A percentile compares a stretch with the other conserved stretches of the same genome.
phyloP scores from a whole-genome alignment of 2,113 vertebrate species.

The Sinocyclocheilus anophthalmus region DNA sequence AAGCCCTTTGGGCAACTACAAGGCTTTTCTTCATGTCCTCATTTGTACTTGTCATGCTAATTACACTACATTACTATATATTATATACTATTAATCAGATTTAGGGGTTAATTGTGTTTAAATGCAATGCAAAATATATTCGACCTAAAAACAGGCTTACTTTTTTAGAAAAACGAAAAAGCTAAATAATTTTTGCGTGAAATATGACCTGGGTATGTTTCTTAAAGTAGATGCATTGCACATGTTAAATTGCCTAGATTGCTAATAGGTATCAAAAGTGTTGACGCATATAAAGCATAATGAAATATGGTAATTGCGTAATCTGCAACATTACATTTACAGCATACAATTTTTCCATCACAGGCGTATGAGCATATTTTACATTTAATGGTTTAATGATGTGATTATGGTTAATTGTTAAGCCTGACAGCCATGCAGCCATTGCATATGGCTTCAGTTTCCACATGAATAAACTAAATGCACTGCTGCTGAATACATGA shows the following conservation, averaged over 20 bases:
- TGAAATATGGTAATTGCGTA: not conserved
- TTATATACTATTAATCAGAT: no score
- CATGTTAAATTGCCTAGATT: not conserved
- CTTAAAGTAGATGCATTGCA: not conserved
- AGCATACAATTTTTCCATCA: not conserved
- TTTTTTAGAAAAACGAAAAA: not conserved
- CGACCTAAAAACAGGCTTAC: no score
- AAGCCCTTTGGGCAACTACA: not conserved
- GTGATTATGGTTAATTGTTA: not conserved
- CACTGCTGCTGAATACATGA: not conserved
- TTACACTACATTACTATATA: no score
- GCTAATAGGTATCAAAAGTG: not conserved
- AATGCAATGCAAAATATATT: not conserved
- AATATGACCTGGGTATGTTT: not conserved
- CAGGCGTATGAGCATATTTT: not conserved
- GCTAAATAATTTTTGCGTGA: not conserved
- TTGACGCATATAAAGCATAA: not conserved
- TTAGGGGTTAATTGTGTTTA: no score
- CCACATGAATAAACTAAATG: conserved; percentile 3
- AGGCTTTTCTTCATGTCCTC: not conserved
- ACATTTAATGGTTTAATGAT: not conserved
- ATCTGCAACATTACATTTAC: not conserved
- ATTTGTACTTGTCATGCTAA: not conserved
- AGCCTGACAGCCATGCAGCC: not conserved
- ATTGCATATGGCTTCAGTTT: not conserved